Conservation (phyloP, 2,113 vertebrate genomes). For the Pithys albifrons region DNA sequence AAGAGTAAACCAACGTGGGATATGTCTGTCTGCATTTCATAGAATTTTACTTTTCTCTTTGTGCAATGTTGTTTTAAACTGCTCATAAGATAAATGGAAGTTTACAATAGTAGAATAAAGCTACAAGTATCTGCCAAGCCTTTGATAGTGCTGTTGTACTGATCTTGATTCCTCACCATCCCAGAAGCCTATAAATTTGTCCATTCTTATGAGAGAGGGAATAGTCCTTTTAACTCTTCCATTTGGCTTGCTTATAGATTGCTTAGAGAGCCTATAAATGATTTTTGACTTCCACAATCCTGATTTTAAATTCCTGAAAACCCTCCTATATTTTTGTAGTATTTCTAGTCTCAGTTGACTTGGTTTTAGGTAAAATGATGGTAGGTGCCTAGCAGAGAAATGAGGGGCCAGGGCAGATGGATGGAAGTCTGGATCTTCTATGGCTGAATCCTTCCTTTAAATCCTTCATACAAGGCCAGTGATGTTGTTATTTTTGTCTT, state of each 20-base stretch:
- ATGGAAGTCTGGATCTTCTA: background rate
- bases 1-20: background rate
- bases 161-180: background rate
- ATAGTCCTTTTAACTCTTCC: background rate
- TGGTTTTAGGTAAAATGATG: background rate
- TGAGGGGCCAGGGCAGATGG: fast-evolving
- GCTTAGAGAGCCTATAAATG: background rate
- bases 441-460: background rate
- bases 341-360: background rate
- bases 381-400: background rate
- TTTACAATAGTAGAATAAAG: background rate
- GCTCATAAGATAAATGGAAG: background rate
- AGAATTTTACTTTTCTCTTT: background rate
- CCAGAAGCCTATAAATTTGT: background rate
- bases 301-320: background rate
- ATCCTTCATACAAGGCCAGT: background rate
- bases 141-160: fast-evolving
- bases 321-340: background rate
- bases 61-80: background rate
- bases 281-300: background rate
- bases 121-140: background rate
- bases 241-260: background rate
- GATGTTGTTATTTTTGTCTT: background rate
- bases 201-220: background rate
- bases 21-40: background rate